Evolutionary conservation across 2,797 vertebrate species (phyloP), one percentile per base, ranked within the genome.

Genomic region (Chaetophractus vellerosus): DNA sequence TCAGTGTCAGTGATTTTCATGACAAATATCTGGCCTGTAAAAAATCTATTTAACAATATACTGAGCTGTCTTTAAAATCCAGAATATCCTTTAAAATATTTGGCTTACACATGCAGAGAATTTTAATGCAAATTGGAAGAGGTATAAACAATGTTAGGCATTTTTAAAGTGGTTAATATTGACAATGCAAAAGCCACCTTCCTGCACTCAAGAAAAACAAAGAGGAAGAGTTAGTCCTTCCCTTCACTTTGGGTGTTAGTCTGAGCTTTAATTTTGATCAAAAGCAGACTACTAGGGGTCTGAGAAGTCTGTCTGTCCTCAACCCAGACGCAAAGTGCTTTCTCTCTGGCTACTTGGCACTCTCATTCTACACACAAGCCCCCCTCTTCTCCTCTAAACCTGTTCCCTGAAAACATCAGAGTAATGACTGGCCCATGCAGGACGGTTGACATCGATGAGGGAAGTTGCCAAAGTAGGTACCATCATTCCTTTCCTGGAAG

Each of bases 41-140:
- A 57, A 36, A 31, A 66, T 75, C 33, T 36, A 28, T 85, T 92
- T 52, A 66, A 45, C 28, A 80, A 11, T 57, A 24, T 45, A 52
- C 4, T 85, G 72, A 94, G 71, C 16, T 71, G 0, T 80, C 38
- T 91, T 93, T 92, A 93, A 81, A 94, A 50, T 75, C 38, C 11
- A 55, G 6, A 57, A 55, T 75, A 71, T 11, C 15, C 28, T 84
- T 88, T 57, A 69, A 68, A 71, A 69, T 59, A 74, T 84, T 88
- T 82, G 24, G 26, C 36, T 84, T 68, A 4, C 16, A 59, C 10
- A 31, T 69, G n/a, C 21, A 21, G 26, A 24, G 1, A 71, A 68
- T 55, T 59, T 76, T 81, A 91, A 82, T 16, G 6, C 57, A 85
- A 81, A 28, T 68, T 26, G 74, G 12, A 10, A 79, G 52, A 2